Evolutionary conservation across 2,888 invertebrate genomes (phyloP), one percentile per base, ranked within the genome.

Genomic region (Byasa hedistus): DNA sequence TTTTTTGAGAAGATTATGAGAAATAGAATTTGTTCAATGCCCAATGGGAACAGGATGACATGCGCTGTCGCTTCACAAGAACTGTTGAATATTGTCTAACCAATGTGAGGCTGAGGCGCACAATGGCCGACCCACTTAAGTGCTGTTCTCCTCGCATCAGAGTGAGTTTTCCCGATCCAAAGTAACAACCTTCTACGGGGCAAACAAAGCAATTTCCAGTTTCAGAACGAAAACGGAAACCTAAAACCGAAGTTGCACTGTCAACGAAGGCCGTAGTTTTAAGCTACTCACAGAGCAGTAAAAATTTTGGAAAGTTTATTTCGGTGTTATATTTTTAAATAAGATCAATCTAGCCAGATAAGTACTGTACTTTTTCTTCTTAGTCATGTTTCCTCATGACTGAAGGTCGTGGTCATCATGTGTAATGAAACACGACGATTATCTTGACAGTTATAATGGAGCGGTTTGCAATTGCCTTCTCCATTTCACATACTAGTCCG

Each of bases 181-280:
- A 81, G 83, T 86, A 86, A 85, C 87, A 88, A 87, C 85, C 85
- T 83, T 84, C 85, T 85, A 81, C 76, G 80, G 73, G n/a, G 75
- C 85, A 86, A 85, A 90, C 89, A 89, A 88, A 86, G 84, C 85
- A 83, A 81, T 84, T 84, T 85, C 82, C 85, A 83, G 81, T 65
- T 60, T 60, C 83, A 83, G 71, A 73, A 75, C 77, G 71, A 78
- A 78, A 74, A 79, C 82, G 84, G 86, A 87, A 86, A 84, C 83
- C 83, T 86, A 83, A 84, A 74, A 73, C 71, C 74, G 72, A 79
- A 85, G 84, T 83, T 83, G 82, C 81, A 78, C 80, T 4, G 21
- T 84, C 82, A 75, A 80, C 82, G 78, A 77, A 71, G 72, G 72
- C 15, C 15, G 3, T 22, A n/a, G 39, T 15, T 39, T 15, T 61